Evolutionary conservation across 2,113 vertebrate genomes (phyloP).

Genomic region (Anguilla rostrata): DNA sequence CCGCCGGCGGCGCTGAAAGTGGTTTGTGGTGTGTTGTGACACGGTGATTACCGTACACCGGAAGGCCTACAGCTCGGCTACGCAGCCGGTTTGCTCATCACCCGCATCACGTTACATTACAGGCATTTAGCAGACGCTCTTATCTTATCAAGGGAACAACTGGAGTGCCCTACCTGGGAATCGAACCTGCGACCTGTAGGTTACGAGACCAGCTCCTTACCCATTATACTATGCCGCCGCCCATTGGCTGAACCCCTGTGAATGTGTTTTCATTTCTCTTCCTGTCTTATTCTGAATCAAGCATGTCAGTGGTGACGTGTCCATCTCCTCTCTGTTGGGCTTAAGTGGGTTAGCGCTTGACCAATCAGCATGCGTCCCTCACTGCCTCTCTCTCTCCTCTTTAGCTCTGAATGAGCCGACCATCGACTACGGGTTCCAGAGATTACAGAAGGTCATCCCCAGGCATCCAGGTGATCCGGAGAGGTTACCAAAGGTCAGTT

Average conservation of each 20-base stretch:
- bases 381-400: constrained; percentile 52
- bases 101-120: no score
- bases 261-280: constrained; percentile 55
- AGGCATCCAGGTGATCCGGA: constrained; percentile 98
- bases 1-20: constrained; percentile 68
- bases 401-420: constrained; percentile 97
- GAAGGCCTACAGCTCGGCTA: constrained; percentile 56
- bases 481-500: constrained; percentile 99
- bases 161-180: no score
- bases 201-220: no score
- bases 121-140: no score
- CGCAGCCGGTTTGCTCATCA: constrained; percentile 58
- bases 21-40: constrained; percentile 61
- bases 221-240: background rate
- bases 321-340: background rate
- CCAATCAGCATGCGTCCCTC: constrained; percentile 36
- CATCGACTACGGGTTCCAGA: constrained; percentile 99
- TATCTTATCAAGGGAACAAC: no score
- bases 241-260: constrained; percentile 65
- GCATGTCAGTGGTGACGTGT: constrained; percentile 19
- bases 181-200: no score
- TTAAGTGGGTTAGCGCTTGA: background rate
- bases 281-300: constrained; percentile 31
- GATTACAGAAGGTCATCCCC: constrained; percentile 99
- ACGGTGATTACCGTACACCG: constrained; percentile 68